Evolutionary conservation across 2,113 vertebrate genomes (phyloP), one percentile per base, ranked within the genome.

Genomic region (Eulemur rufifrons): DNA sequence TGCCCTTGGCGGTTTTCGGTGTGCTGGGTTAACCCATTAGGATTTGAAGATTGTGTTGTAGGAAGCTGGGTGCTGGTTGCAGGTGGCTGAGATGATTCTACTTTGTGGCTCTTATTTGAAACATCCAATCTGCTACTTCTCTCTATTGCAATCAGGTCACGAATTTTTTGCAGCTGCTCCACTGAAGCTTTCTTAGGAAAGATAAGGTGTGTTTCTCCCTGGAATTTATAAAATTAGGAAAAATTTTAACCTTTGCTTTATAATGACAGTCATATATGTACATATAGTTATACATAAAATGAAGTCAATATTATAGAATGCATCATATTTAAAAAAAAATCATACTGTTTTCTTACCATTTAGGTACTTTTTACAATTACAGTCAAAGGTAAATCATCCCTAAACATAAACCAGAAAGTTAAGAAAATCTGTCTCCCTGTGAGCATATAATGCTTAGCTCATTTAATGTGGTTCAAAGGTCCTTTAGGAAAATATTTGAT

Each of bases 161-260:
- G 98, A 95, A 99, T 99, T 97, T 98, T 98, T 96, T 98, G 99
- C 56, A 99, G 98, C 81, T 99, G 99, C 5, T 99, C 99, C 95
- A 99, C 99, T 0, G 99, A 99, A n/a, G 99, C 99, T 76, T 99
- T 99, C 96, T 99, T 99, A 27, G 99, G 99, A 94, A 99, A 99
- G 82, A 99, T 98, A 94, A 99, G 98, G 97, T 99, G 99, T 8
- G 99, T 99, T 97, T 99, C 99, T 95, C 99, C 99, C 99, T 99
- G 97, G 83, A 98, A 98, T 98, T 85, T 82, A 95, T 2, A 96
- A 86, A 95, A 92, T 97, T 59, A 91, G 5, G 83, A 81, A 96
- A 81, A 98, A 80, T 84, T 73, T 45, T 91, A 95, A 95, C 15
- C 13, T 95, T 87, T 83, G 39, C 18, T 97, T 91, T 71, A 90